Percentiles rank a stretch among this genome's conserved stretches.
Conservation (phyloP, 2,113 vertebrate species). For the Craseonycteris thonglongyai region DNA sequence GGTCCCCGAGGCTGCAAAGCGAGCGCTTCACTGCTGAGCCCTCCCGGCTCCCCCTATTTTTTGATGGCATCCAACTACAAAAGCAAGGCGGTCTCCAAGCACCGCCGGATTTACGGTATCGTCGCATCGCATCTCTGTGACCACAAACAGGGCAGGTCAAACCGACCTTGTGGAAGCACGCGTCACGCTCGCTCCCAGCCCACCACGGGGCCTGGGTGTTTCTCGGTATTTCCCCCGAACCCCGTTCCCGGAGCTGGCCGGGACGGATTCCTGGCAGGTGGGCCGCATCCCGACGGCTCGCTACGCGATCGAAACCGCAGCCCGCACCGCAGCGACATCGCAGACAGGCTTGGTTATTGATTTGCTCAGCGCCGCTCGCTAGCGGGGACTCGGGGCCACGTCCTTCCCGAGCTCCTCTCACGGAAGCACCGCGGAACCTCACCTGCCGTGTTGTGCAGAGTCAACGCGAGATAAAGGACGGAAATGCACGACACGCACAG, state of each 20-base stretch:
- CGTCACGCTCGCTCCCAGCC: accelerated
- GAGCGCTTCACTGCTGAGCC: too few relatives aligned
- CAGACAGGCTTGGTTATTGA: not conserved
- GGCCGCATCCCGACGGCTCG: too few relatives aligned
- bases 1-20: too few relatives aligned
- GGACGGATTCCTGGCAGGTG: not conserved
- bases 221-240: not conserved
- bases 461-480: not conserved
- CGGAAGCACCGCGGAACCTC: not conserved
- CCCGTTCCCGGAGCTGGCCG: accelerated
- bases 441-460: not conserved
- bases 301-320: not conserved
- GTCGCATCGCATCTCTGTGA: accelerated
- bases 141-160: accelerated
- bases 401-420: accelerated
- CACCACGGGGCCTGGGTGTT: accelerated
- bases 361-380: not conserved
- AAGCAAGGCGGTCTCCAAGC: not conserved
- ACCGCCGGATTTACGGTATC: accelerated
- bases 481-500: accelerated
- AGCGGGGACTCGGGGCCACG: not conserved
- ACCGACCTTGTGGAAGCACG: accelerated
- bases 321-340: not conserved
- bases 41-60: too few relatives aligned
- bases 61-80: too few relatives aligned